Evolutionary conservation across 2,797 vertebrate species (phyloP).

Genomic region (Gymnothorax javanicus): DNA sequence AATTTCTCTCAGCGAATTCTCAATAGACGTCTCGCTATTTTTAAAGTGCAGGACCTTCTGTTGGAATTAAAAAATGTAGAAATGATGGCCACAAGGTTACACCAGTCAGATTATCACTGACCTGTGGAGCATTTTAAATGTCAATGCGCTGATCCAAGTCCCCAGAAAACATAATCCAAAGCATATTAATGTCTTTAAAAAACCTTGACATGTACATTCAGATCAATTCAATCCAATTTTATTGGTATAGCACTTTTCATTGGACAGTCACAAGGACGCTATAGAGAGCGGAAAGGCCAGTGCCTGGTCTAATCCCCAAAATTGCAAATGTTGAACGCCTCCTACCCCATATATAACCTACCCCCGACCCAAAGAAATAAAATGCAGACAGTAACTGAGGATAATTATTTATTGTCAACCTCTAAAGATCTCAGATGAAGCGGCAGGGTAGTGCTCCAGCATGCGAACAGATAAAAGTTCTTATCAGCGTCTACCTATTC

Average conservation of each 20-base stretch:
- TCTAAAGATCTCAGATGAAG: not conserved
- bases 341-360: too few relatives aligned
- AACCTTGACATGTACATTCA: too few relatives aligned
- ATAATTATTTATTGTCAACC: not conserved
- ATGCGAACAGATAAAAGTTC: constrained; percentile 50
- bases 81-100: not conserved
- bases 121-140: constrained; percentile 1
- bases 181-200: not conserved
- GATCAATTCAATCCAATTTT: too few relatives aligned
- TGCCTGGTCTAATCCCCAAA: not conserved
- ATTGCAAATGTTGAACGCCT: not conserved
- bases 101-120: not conserved
- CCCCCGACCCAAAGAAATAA: not conserved
- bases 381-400: not conserved
- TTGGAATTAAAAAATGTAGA: constrained; percentile 15
- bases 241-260: too few relatives aligned
- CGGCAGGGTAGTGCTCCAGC: constrained; percentile 44
- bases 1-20: not conserved
- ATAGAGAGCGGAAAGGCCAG: too few relatives aligned
- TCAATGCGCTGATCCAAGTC: not conserved
- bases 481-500: constrained; percentile 55
- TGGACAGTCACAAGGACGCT: too few relatives aligned
- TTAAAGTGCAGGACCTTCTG: not conserved
- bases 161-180: not conserved
- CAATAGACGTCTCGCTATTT: not conserved